Evolutionary conservation across 2,888 invertebrate species (phyloP).

Genomic region (Mesodorylaimus sp.): DNA sequence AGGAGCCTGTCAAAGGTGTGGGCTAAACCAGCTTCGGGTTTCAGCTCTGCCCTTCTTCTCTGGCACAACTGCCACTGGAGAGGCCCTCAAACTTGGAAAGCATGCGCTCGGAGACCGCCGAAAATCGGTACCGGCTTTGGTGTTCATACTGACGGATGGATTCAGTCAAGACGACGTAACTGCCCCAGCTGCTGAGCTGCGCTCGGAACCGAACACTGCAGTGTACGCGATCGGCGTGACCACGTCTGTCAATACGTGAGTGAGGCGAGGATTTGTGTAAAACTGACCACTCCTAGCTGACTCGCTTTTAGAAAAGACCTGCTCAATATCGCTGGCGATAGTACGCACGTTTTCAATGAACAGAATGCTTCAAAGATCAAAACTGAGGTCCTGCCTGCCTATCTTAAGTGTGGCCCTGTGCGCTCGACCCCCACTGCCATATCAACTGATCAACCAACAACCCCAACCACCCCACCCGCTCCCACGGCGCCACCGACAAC

Average conservation of each 20-base stretch:
- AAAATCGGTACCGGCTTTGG: not conserved
- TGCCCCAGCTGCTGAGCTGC: not conserved
- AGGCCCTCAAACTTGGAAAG: not conserved
- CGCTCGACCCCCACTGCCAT: too few species aligned
- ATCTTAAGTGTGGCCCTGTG: too few species aligned
- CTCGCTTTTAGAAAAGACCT: slow-evolving; percentile 2
- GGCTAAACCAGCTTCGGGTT: not conserved
- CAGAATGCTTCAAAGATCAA: too few species aligned
- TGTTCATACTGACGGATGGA: slow-evolving; percentile 7
- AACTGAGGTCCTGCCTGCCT: too few species aligned
- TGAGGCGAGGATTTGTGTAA: not conserved
- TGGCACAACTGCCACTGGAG: slow-evolving; percentile 6
- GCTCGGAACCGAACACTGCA: slow-evolving; percentile 1
- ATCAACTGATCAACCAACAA: too few species aligned
- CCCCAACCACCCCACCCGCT: too few species aligned
- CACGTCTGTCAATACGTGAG: slow-evolving; percentile 6
- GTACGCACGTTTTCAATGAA: not conserved
- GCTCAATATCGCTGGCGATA: not conserved
- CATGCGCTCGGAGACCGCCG: not conserved
- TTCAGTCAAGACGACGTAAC: slow-evolving; percentile 6
- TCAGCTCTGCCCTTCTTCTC: slow-evolving; percentile 1
- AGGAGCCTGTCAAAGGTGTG: not conserved
- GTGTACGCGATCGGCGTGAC: slow-evolving; percentile 7
- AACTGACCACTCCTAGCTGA: not conserved
- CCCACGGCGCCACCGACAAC: too few species aligned